Evolutionary conservation across 2,113 vertebrate species (phyloP).

Genomic region (Centropus bengalensis): DNA sequence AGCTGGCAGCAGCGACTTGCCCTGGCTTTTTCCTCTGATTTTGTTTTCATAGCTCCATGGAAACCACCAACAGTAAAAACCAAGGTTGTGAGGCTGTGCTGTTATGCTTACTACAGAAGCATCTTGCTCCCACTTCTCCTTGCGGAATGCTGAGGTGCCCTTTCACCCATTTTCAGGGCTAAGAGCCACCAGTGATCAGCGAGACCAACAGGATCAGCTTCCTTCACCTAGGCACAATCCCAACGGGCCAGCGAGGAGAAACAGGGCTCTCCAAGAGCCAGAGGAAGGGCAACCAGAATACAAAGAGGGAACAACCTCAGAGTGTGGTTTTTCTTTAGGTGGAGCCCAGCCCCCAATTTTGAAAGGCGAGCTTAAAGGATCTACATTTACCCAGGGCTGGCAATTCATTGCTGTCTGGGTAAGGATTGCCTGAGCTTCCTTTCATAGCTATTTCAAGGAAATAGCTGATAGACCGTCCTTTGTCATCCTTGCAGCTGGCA

Average conservation of each 20-base stretch:
- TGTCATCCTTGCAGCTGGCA: neutral
- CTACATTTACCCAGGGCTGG: rapidly evolving
- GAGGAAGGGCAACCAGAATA: neutral
- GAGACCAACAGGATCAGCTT: neutral
- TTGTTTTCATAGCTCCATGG: slow-evolving; percentile 44
- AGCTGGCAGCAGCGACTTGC: slow-evolving; percentile 51
- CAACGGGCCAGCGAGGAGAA: neutral
- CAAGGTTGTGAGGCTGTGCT: neutral
- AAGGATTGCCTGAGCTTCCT: neutral
- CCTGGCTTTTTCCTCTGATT: slow-evolving; percentile 12
- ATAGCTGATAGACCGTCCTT: neutral
- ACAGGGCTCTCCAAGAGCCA: rapidly evolving
- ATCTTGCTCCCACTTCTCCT: neutral
- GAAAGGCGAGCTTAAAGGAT: neutral
- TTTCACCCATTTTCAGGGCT: neutral
- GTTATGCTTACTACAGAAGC: neutral
- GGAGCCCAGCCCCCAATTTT: rapidly evolving
- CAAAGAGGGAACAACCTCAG: neutral
- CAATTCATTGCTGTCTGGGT: neutral
- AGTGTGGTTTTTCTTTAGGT: neutral
- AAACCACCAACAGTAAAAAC: slow-evolving; percentile 2
- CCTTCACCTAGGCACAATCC: neutral
- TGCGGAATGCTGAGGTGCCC: neutral
- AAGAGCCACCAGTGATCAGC: rapidly evolving
- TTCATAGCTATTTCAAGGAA: neutral